phyloP scores from a whole-genome alignment of 2,113 vertebrate genomes.

The Phasianus colchicus region DNA sequence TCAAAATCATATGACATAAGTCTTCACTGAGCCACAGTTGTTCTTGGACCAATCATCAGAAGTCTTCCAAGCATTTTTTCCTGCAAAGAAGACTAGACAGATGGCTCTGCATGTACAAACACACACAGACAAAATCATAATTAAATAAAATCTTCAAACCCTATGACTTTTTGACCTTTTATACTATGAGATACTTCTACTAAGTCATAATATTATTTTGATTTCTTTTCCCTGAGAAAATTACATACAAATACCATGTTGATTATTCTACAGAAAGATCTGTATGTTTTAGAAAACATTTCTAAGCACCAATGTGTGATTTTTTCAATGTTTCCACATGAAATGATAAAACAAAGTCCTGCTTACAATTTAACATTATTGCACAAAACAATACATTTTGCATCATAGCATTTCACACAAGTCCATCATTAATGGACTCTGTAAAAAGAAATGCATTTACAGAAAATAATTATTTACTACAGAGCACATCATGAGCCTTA shows the following conservation, averaged over 20 bases:
- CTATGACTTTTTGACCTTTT: neutral
- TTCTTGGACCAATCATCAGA: slow-evolving; percentile 65
- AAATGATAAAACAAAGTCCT: neutral
- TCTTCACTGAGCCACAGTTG: neutral
- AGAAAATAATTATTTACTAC: neutral
- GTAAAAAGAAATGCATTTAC: neutral
- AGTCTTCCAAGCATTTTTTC: slow-evolving; percentile 79
- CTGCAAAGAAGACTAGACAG: slow-evolving; percentile 82
- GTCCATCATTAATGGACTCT: neutral
- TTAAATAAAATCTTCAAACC: neutral
- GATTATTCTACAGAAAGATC: neutral
- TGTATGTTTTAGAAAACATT: neutral
- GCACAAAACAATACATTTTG: neutral
- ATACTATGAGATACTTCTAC: neutral
- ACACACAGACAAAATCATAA: neutral
- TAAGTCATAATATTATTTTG: neutral
- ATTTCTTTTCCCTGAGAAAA: neutral
- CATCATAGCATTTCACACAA: neutral
- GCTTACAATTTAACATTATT: neutral
- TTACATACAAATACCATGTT: neutral
- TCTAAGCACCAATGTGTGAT: neutral
- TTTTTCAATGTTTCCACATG: neutral
- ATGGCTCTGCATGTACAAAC: slow-evolving; percentile 64
- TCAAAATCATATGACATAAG: neutral
- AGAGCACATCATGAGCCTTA: neutral